These are phyloP conservation scores for Pogonomyrmex barbatus DNA, from an alignment of 1,140 invertebrate genomes.

Conservation along the genomic window DNA sequence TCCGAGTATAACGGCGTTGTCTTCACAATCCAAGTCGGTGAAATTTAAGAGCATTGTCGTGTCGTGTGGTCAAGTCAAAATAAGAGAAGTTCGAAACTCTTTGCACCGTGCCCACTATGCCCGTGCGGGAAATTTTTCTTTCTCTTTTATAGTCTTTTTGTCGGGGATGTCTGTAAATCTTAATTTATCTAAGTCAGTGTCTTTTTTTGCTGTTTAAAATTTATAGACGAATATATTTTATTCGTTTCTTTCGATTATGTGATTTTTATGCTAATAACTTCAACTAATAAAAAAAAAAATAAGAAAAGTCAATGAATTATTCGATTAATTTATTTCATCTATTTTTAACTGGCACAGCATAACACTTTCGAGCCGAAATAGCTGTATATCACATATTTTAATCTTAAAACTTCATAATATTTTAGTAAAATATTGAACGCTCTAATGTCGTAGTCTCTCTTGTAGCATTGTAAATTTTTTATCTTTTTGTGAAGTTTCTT, in stretches of 20 bases:
- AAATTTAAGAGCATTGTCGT: constrained; percentile 85
- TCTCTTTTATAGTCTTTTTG: constrained; percentile 7
- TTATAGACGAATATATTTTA: background rate
- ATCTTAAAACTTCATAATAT: background rate
- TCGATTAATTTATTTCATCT: background rate
- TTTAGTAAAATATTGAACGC: background rate
- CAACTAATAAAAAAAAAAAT: background rate
- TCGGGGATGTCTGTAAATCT: constrained; percentile 62
- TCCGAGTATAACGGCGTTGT: constrained; percentile 62
- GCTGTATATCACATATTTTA: background rate
- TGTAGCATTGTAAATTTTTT: constrained; percentile 3
- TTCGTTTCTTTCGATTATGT: background rate
- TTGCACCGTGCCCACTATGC: constrained; percentile 31
- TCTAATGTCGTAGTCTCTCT: background rate
- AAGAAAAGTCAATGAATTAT: background rate
- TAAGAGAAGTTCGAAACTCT: constrained; percentile 79
- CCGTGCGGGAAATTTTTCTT: constrained; percentile 48
- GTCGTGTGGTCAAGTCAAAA: constrained; percentile 77
- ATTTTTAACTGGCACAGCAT: background rate
- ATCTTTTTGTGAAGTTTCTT: background rate
- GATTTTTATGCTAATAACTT: background rate
- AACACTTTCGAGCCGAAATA: background rate
- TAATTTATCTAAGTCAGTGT: constrained; percentile 41
- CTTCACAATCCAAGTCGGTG: constrained; percentile 69
- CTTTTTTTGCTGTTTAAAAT: background rate